phyloP scores from a whole-genome alignment of 2,888 invertebrate species.

The Athalia circularis region DNA sequence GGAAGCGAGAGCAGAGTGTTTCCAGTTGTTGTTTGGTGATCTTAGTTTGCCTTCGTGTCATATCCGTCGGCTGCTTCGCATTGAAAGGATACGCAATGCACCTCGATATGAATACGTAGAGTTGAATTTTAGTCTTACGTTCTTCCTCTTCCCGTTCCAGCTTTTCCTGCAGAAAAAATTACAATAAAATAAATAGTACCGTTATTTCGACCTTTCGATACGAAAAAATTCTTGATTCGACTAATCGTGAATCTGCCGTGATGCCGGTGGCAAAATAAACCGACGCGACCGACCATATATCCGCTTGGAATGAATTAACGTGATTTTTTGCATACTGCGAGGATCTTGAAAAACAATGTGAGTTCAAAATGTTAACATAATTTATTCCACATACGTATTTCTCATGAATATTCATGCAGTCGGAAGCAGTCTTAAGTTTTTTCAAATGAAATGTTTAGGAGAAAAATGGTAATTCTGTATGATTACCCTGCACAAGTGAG shows the following conservation, averaged over 20 bases:
- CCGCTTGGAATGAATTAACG: too few species aligned
- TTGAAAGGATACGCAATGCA: conserved; percentile 99
- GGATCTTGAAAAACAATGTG: too few species aligned
- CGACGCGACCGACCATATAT: too few species aligned
- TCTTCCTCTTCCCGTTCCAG: conserved; percentile 98
- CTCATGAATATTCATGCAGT: conserved; percentile 39
- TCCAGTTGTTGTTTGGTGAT: conserved; percentile 97
- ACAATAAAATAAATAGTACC: not conserved
- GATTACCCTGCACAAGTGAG: conserved; percentile 10
- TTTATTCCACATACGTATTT: conserved; percentile 22
- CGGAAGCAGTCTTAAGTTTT: not conserved
- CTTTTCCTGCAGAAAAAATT: conserved; percentile 81
- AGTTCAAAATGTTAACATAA: conserved; percentile 30
- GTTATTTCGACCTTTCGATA: too few species aligned
- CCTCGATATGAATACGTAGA: conserved; percentile 98
- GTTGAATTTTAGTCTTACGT: conserved; percentile 93
- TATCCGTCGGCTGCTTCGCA: conserved; percentile 98
- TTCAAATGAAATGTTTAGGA: conserved; percentile 13
- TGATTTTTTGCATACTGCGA: not conserved
- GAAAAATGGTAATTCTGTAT: conserved; percentile 20
- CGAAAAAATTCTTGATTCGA: too few species aligned
- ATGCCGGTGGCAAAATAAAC: too few species aligned
- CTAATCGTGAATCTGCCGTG: too few species aligned
- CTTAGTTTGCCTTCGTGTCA: conserved; percentile 96
- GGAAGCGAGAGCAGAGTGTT: conserved; percentile 94